Base-by-base conservation (phyloP, 2,113 vertebrate species). In the Puntigrus tetrazona region DNA sequence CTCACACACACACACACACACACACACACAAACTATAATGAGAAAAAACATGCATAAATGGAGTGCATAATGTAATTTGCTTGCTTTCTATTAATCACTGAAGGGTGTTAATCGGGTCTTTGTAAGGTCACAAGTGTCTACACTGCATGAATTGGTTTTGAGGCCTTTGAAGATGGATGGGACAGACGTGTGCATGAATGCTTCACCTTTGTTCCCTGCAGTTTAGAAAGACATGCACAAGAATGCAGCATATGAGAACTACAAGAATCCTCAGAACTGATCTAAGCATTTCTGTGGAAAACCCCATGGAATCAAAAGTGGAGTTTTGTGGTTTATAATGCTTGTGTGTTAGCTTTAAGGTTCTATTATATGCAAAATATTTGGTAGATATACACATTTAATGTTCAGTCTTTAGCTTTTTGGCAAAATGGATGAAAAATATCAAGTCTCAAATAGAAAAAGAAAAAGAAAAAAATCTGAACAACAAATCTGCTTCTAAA, bases 1-100 rank as follows among this genome's bases (percentile, higher is more conserved):
- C 8, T 25, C 36, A 22, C 18, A 14, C 1, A 13, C 4, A 36
- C 29, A 36, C 20, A 36, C 31, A 75, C 72, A 45, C 41, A 41
- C 2, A 2, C 41, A 43, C 41, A 10, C 41, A 43, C 41, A 6
- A 27, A 14, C 65, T 16, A 34, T 67, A 22, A 16, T 67, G 31
- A 36, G 31, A 34, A 34, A 41, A 20, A 47, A 29, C 16, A 34
- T 52, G 27, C 10, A 22, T 76, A 76, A 4, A 47, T 10, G 7
- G 38, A 43, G 5, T 73, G 2, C 27, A 38, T 31, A 22, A 55
- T 22, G 4, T 22, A 1, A 31, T 10, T 31, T 34, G 3, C 9
- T n/a, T 57, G 52, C n/a, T 59, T 76, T 55, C 29, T 74, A 45
- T 74, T 43, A 74, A 27, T 74, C 72, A 29, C 61, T 18, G 61